Percentiles rank a stretch among this genome's conserved stretches.
Evolutionary conservation across 2,113 vertebrate genomes (phyloP).

Genomic region (Tachysurus vachellii): DNA sequence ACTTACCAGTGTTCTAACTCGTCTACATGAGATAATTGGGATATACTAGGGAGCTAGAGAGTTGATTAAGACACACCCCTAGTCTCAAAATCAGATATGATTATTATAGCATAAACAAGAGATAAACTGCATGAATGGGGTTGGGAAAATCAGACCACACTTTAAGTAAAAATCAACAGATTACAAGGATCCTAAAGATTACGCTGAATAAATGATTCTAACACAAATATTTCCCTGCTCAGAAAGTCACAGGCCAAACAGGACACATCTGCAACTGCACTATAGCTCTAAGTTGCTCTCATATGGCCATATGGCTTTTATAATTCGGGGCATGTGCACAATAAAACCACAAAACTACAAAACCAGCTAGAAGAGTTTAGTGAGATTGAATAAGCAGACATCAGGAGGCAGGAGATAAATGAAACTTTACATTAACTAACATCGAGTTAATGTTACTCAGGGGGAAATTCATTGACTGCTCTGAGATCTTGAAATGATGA

Average conservation of each 20-base stretch:
- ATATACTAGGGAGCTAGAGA: too few species aligned
- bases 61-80: too few species aligned
- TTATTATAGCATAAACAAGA: background rate
- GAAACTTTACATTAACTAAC: too few species aligned
- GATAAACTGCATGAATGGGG: background rate
- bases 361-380: conserved; percentile 20
- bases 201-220: background rate
- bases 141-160: background rate
- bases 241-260: background rate
- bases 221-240: background rate
- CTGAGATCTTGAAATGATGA: background rate
- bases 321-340: background rate
- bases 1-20: too few species aligned
- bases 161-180: background rate
- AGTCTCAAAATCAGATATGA: background rate
- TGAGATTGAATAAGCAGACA: conserved; percentile 45
- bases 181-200: background rate
- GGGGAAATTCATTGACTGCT: conserved; percentile 26
- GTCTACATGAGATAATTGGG: too few species aligned
- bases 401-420: background rate
- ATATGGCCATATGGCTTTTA: background rate
- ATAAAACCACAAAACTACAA: too few species aligned
- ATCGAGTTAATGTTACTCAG: conserved; percentile 44
- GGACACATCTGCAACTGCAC: background rate
- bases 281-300: background rate